These are phyloP conservation scores for Sinocyclocheilus grahami DNA, from an alignment of 2,113 vertebrate species.

Conservation along the genomic window DNA sequence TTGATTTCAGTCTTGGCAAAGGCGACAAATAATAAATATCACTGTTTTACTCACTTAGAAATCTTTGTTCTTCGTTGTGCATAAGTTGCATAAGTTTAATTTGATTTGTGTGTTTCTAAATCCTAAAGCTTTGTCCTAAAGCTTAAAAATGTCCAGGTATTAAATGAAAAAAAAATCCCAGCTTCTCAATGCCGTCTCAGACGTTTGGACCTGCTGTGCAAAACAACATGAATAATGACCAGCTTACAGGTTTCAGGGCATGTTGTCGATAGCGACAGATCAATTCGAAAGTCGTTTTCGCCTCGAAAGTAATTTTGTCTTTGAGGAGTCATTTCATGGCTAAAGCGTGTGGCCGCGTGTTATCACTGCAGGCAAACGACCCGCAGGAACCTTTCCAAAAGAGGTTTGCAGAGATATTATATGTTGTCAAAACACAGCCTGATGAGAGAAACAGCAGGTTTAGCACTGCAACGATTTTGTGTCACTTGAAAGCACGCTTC, in stretches of 20 bases:
- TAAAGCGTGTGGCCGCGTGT: not conserved
- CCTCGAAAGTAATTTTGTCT: not conserved
- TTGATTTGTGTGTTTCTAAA: not conserved
- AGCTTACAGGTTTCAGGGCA: constrained; percentile 67
- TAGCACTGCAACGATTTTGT: not conserved
- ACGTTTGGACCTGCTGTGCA: not conserved
- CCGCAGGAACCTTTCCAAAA: not conserved
- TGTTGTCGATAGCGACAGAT: constrained; percentile 56
- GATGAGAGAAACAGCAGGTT: not conserved
- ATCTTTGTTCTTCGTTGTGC: not conserved
- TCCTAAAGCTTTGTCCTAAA: not conserved
- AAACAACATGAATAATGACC: constrained; percentile 67
- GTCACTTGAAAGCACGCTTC: not conserved
- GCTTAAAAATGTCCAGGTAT: not conserved
- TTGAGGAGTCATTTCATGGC: constrained; percentile 39
- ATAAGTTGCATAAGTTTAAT: not conserved
- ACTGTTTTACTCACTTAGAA: too few relatives aligned
- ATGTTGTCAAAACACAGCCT: not conserved
- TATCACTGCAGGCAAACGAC: constrained; percentile 7
- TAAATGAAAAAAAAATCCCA: not conserved
- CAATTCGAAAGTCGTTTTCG: constrained; percentile 42
- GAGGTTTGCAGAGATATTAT: not conserved
- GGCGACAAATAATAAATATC: too few relatives aligned
- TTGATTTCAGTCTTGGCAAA: too few relatives aligned
- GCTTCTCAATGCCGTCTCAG: not conserved